These are phyloP conservation scores for Sitodiplosis mosellana DNA, from an alignment of 1,140 invertebrate species.

Conservation along the genomic window DNA sequence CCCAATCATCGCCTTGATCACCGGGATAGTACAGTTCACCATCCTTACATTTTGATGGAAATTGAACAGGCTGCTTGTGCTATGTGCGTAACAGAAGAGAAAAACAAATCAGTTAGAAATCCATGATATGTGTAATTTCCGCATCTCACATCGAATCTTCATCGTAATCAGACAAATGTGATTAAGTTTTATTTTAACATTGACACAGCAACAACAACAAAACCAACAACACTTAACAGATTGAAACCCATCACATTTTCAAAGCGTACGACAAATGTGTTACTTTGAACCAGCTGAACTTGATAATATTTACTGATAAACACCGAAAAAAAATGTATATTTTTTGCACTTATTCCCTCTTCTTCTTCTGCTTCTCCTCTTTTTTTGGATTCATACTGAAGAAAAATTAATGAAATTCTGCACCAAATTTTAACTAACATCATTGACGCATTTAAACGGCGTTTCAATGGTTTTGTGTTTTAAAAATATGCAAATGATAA, in stretches of 20 bases:
- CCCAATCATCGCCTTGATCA: conserved; percentile 32
- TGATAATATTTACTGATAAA: neutral
- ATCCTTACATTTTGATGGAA: neutral
- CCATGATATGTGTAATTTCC: too few relatives aligned
- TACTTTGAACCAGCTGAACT: neutral
- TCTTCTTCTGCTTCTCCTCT: conserved; percentile 16
- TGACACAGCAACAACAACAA: neutral
- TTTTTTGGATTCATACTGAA: too few relatives aligned
- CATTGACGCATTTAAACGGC: neutral
- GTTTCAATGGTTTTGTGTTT: neutral
- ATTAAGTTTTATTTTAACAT: neutral
- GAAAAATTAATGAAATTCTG: too few relatives aligned
- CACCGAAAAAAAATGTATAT: conserved; percentile 7
- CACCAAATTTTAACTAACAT: neutral
- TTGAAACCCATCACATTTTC: neutral
- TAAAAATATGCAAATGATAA: neutral
- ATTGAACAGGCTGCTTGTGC: neutral
- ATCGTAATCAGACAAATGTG: too few relatives aligned
- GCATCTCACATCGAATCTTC: too few relatives aligned
- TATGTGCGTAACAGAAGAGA: neutral
- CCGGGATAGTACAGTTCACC: neutral
- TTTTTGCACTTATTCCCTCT: conserved; percentile 18
- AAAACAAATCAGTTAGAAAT: neutral
- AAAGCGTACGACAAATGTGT: neutral
- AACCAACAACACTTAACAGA: neutral